These are phyloP conservation scores for Odontamblyopus rebecca DNA, from an alignment of 2,797 vertebrate species.

Conservation along the genomic window DNA sequence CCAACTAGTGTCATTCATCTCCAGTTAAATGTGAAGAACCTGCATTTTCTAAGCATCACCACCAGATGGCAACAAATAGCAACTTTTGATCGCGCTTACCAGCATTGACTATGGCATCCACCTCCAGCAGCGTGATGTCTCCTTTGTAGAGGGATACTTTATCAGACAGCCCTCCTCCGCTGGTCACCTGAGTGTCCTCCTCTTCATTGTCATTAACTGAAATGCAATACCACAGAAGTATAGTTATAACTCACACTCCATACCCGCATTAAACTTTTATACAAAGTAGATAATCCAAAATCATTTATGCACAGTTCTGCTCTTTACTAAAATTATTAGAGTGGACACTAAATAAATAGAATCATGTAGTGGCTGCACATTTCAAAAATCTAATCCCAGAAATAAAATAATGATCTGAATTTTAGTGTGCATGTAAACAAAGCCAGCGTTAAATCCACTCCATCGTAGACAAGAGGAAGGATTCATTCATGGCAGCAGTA, in stretches of 20 bases:
- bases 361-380: too few relatives aligned
- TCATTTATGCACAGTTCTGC: neutral
- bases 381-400: too few relatives aligned
- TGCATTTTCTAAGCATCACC: conserved; percentile 38
- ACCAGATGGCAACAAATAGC: conserved; percentile 71
- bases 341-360: too few relatives aligned
- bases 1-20: neutral
- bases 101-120: conserved; percentile 97
- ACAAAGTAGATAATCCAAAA: neutral
- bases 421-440: too few relatives aligned
- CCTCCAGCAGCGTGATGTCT: conserved; percentile 93
- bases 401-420: too few relatives aligned
- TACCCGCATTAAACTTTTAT: neutral
- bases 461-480: too few relatives aligned
- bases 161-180: conserved; percentile 78
- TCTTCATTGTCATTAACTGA: conserved; percentile 78
- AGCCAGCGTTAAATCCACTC: too few relatives aligned
- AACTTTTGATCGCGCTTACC: conserved; percentile 80
- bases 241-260: neutral
- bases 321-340: neutral
- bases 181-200: conserved; percentile 73
- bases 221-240: conserved; percentile 27
- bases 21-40: conserved; percentile 3
- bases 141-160: conserved; percentile 97
- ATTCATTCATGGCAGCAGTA: too few relatives aligned